Conservation (phyloP, 2,113 vertebrate genomes). For the Zapornia atra region DNA sequence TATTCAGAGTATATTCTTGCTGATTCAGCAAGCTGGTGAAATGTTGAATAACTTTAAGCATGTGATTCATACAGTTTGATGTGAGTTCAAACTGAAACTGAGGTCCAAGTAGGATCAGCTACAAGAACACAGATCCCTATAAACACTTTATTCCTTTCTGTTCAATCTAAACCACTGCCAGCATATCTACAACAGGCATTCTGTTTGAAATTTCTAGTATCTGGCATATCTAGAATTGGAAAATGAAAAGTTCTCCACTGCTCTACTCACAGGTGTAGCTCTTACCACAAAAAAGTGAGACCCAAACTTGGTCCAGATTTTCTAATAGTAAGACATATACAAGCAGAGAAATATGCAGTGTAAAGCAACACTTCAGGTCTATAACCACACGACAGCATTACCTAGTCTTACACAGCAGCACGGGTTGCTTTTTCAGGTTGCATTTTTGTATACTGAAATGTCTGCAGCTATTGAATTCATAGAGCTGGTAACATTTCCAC, state of each 20-base stretch:
- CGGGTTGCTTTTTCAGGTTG: background rate
- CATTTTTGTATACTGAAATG: background rate
- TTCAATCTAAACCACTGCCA: background rate
- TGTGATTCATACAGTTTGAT: background rate
- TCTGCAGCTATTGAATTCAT: background rate
- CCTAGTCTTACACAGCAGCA: background rate
- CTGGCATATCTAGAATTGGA: background rate
- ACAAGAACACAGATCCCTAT: background rate
- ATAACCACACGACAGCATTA: background rate
- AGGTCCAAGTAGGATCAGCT: background rate
- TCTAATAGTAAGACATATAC: background rate
- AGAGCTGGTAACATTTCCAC: background rate
- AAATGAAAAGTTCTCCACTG: background rate
- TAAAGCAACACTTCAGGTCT: background rate
- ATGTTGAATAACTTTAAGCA: background rate
- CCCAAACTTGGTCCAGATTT: background rate
- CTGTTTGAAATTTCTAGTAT: background rate
- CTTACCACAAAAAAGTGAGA: background rate
- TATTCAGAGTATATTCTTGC: background rate
- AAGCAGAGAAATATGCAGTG: background rate
- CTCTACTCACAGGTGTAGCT: background rate
- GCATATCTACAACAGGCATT: background rate
- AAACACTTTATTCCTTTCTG: background rate
- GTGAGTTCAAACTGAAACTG: background rate
- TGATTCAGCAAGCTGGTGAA: background rate